Base-by-base conservation (phyloP, 1,140 invertebrate genomes). In the Megalonaias nervosa region DNA sequence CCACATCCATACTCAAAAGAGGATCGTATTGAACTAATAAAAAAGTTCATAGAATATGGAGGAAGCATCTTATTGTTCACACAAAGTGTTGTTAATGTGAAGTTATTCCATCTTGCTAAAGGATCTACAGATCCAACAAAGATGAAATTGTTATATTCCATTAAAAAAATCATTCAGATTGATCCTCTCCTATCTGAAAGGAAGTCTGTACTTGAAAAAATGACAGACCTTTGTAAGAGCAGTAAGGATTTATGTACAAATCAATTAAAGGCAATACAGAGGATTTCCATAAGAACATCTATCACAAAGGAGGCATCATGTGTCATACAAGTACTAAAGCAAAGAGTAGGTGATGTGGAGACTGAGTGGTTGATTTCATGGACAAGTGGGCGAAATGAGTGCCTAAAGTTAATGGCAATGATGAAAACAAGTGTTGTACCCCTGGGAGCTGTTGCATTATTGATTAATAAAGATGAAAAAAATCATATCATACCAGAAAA, bases 11-110 rank as follows among this genome's bases (percentile, higher is more conserved):
- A 89, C 68, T 79, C 84, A 15, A 65, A 83, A 21, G 21, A 67
- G 17, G 82, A 89, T 66, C 79, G 89, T 66, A 79, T 73, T 48
- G 38, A 70, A 14, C 81, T 90, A 15, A 73, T 90, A 0, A 60
- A 83, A 59, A 83, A 87, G 76, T 74, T 90, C 16, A 65, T 84
- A 38, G 71, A 84, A 56, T 67, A 74, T 58, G 82, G 81, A 19
- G 86, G 86, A 60, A 85, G 81, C 58, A 55, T 89, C 5, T 77
- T 90, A 1, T 74, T 89, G 26, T 90, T 90, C 75, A 87, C 86
- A 2, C 89, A 90, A 77, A 88, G 87, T 74, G 86, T 90, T 12
- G 74, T 67, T 60, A 74, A 75, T 68, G 70, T 89, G 26, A 64
- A 68, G 31, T 61, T 87, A 21, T 83, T 77, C 66, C 75, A 84